Percentiles rank a stretch among this genome's conserved stretches.
These are phyloP conservation scores for Elgaria multicarinata DNA, from an alignment of 2,113 vertebrate species.

Conservation along the genomic window DNA sequence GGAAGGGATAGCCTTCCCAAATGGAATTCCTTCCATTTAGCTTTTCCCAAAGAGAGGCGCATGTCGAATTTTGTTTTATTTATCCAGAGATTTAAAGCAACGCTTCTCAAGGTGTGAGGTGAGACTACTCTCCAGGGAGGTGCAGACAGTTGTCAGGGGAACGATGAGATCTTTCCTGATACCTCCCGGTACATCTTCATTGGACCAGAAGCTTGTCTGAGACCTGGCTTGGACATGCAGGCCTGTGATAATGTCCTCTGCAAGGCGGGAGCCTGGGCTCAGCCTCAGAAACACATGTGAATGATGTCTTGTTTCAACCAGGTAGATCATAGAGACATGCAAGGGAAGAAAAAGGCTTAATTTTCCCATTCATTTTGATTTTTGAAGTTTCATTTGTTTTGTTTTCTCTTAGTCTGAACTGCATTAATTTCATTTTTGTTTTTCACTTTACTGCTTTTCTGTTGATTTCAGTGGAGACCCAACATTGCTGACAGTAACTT, in stretches of 20 bases:
- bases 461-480: not conserved
- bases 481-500: not conserved
- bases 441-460: not conserved
- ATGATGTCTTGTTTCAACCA: not conserved
- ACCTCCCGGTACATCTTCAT: not conserved
- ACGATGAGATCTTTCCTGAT: not conserved
- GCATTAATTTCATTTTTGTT: not conserved
- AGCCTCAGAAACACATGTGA: not conserved
- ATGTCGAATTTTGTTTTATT: conserved; percentile 15
- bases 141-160: not conserved
- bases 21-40: conserved; percentile 34
- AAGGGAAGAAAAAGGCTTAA: not conserved
- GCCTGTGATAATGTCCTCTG: not conserved
- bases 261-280: not conserved
- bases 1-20: conserved; percentile 1
- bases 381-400: not conserved
- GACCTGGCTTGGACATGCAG: not conserved
- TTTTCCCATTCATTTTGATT: not conserved
- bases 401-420: not conserved
- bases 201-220: not conserved
- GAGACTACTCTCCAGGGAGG: not conserved
- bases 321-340: not conserved
- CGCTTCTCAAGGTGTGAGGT: not conserved
- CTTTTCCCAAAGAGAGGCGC: conserved; percentile 16
- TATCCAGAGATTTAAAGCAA: conserved; percentile 8